Base-by-base conservation (phyloP, 2,113 vertebrate species). In the Collichthys lucidus region DNA sequence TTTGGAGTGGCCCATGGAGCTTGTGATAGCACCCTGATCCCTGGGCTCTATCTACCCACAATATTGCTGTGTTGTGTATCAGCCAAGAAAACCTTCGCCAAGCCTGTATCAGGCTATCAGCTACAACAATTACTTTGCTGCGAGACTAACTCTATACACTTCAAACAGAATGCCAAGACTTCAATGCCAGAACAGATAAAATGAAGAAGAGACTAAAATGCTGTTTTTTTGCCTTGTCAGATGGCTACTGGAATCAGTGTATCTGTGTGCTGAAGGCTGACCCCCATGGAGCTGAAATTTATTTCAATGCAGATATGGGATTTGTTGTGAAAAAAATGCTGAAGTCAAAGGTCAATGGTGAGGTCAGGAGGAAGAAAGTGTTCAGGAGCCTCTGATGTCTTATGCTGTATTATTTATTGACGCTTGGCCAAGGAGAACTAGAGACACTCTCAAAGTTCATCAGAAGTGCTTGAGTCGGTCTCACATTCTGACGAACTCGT, bases 131-230 rank as follows among this genome's bases (percentile, higher is more conserved):
- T 85, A 85, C 86, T 86, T 77, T 78, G 66, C 82, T 68, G 76
- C 70, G 66, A 85, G 80, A 88, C 80, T 77, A 64, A 76, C 81
- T 85, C 67, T 74, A 17, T 79, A 67, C 77, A 89, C 90, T 92
- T 92, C 84, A 93, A 92, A 92, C 87, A 61, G 83, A 94, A 89
- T 79, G 67, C 82, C 14, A 74, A 88, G 85, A 88, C 80, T 85
- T 86, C 88, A 83, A 66, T 70, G 86, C 87, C 80, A 77, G 62
- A 71, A 59, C 55, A 83, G 90, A 93, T 93, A 89, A 92, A 91
- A 93, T 79, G 81, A 79, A 78, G 72, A 63, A 79, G 56, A 87
- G 86, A 93, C 90, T 75, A 69, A 68, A 86, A 88, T 79, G 66
- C 52, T 47, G 57, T n/a, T 47, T 53, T 53, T 88, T 80, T 87